Percentiles rank a stretch among this genome's conserved stretches.
Evolutionary conservation across 2,113 vertebrate genomes (phyloP).

Genomic region (Cyprinodon tularosa): DNA sequence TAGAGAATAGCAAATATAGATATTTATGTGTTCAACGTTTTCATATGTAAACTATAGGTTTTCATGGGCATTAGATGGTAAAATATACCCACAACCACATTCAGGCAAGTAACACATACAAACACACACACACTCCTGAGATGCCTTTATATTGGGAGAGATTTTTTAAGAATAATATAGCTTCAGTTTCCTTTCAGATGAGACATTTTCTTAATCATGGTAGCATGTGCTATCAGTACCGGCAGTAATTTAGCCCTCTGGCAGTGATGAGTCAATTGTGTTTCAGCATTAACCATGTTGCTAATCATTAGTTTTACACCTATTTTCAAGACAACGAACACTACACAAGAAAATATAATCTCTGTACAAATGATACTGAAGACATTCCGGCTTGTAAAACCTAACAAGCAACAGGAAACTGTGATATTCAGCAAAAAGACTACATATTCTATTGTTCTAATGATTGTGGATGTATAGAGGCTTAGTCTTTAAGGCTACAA

Average conservation of each 20-base stretch:
- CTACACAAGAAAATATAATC: constrained; percentile 44
- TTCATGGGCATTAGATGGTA: constrained; percentile 51
- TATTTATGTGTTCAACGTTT: constrained; percentile 40
- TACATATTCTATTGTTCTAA: constrained; percentile 26
- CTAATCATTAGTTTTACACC: constrained; percentile 20
- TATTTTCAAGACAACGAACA: constrained; percentile 25
- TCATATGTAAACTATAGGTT: constrained; percentile 71
- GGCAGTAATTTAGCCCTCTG: constrained; percentile 64
- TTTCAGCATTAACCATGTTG: constrained; percentile 34
- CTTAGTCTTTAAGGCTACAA: constrained; percentile 34
- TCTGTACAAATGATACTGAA: constrained; percentile 38
- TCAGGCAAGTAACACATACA: neutral
- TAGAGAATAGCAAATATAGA: constrained; percentile 41
- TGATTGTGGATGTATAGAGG: constrained; percentile 46
- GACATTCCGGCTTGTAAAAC: constrained; percentile 43
- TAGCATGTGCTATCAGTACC: constrained; percentile 65
- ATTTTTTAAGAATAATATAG: constrained; percentile 72
- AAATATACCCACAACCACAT: constrained; percentile 9
- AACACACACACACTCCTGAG: constrained; percentile 68
- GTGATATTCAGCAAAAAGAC: constrained; percentile 45
- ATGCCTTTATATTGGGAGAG: constrained; percentile 63
- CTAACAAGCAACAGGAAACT: constrained; percentile 41
- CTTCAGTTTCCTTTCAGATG: constrained; percentile 68
- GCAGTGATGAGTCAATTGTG: constrained; percentile 63
- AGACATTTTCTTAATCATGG: constrained; percentile 38